Evolutionary conservation across 2,888 invertebrate species (phyloP), one percentile per base, ranked within the genome.

Genomic region (Eupithecia exiguata): DNA sequence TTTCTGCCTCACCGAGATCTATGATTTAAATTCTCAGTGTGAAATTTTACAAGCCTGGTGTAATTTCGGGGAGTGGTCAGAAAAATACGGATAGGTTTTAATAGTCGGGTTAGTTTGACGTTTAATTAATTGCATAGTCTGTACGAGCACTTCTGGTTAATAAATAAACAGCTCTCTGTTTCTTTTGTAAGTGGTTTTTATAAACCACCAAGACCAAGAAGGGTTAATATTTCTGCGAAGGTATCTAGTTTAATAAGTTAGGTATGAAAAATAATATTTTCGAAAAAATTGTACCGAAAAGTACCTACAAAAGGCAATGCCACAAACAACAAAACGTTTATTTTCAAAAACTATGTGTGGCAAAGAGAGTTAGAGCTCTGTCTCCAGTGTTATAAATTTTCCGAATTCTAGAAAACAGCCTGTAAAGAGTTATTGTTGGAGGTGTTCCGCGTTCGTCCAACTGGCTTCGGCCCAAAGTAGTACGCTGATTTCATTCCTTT

Each of bases 1-100:
- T 72, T 75, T 46, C 61, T 53, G 18, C 21, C n/a, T 63, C 1
- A 53, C 62, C 62, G 0, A 1, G 21, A 53, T 36, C 66, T 21
- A n/a, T 85, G 84, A 87, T 88, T 89, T 89, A 87, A 86, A 85
- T 83, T 79, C 81, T 82, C 83, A 76, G 84, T 80, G 80, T 83
- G 82, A 85, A 85, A 83, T 87, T 86, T 84, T 85, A 79, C 76
- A 80, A 77, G 78, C 79, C 58, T 70, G 75, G 79, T 71, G 78
- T 81, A 78, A 81, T 82, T 78, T 81, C 70, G 80, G 76, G 81
- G 80, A 80, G 81, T 82, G 81, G 76, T 71, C 79, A 77, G 79
- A 79, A 80, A 80, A 79, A 80, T 80, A 80, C 75, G 71, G 21
- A 72, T 74, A 69, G 75, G 76, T 72, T 79, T 78, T 80, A 77